phyloP scores from a whole-genome alignment of 2,888 invertebrate species.

The Polymixis flavicincta region DNA sequence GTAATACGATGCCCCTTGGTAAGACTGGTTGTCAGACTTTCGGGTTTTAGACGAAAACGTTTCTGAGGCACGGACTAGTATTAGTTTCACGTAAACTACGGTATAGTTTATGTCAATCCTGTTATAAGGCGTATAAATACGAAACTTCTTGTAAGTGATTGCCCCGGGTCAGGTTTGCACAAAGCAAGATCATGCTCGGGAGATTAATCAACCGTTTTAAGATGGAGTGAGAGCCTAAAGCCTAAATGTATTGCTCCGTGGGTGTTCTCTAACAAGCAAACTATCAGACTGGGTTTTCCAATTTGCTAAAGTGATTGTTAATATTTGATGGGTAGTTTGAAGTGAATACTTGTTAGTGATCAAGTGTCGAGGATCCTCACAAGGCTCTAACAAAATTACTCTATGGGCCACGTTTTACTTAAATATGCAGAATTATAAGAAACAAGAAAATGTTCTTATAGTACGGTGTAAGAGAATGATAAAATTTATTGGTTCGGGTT shows the following conservation, averaged over 20 bases:
- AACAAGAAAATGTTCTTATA: too few species aligned
- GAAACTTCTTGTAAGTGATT: not conserved
- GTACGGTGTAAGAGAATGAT: too few species aligned
- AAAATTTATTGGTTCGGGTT: too few species aligned
- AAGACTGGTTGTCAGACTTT: too few species aligned
- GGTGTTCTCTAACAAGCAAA: not conserved
- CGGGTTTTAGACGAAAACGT: too few species aligned
- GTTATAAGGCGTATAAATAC: not conserved
- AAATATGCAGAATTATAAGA: too few species aligned
- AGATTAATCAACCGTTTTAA: slow-evolving; percentile 11
- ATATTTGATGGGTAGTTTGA: slow-evolving; percentile 16
- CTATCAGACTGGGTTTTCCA: not conserved
- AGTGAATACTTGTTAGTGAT: not conserved
- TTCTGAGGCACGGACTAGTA: not conserved
- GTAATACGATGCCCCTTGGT: too few species aligned
- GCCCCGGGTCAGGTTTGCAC: not conserved
- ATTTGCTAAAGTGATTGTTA: slow-evolving; percentile 41
- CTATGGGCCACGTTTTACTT: too few species aligned
- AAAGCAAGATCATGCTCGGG: not conserved
- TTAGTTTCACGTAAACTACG: not conserved
- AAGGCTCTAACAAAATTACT: not conserved
- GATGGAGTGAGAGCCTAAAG: not conserved
- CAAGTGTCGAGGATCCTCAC: not conserved
- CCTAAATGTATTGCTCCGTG: slow-evolving; percentile 27
- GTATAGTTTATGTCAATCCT: not conserved